phyloP scores from a whole-genome alignment of 2,113 vertebrate species.

The Microtus ochrogaster region DNA sequence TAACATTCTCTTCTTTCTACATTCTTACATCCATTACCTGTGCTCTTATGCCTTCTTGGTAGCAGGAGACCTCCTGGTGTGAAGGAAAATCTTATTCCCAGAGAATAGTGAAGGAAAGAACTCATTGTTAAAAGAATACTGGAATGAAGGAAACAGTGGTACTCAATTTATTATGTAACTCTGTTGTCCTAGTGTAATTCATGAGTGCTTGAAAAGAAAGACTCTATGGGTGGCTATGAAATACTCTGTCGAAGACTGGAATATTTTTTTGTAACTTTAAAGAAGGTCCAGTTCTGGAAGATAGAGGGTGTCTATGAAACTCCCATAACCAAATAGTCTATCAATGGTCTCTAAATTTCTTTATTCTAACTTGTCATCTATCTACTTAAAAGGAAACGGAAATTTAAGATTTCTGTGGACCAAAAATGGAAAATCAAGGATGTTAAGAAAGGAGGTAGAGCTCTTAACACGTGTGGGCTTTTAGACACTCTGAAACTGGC shows the following conservation, averaged over 20 bases:
- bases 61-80: not conserved
- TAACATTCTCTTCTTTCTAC: constrained; percentile 56
- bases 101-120: not conserved
- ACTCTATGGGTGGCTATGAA: not conserved
- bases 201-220: not conserved
- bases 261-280: too few species aligned
- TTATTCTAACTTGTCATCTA: too few species aligned
- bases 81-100: not conserved
- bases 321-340: too few species aligned
- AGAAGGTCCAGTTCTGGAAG: too few species aligned
- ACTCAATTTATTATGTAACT: not conserved
- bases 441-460: too few species aligned
- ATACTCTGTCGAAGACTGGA: too few species aligned
- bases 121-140: not conserved
- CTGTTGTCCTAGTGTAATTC: not conserved
- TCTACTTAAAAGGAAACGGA: too few species aligned
- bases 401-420: too few species aligned
- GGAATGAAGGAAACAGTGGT: not conserved
- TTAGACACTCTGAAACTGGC: not conserved
- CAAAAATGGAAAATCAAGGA: not conserved
- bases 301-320: not conserved
- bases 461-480: not conserved
- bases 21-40: not conserved
- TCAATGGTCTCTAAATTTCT: too few species aligned
- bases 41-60: not conserved